Evolutionary conservation across 2,113 vertebrate genomes (phyloP), one percentile per base, ranked within the genome.

Genomic region (Coryphaenoides rupestris): DNA sequence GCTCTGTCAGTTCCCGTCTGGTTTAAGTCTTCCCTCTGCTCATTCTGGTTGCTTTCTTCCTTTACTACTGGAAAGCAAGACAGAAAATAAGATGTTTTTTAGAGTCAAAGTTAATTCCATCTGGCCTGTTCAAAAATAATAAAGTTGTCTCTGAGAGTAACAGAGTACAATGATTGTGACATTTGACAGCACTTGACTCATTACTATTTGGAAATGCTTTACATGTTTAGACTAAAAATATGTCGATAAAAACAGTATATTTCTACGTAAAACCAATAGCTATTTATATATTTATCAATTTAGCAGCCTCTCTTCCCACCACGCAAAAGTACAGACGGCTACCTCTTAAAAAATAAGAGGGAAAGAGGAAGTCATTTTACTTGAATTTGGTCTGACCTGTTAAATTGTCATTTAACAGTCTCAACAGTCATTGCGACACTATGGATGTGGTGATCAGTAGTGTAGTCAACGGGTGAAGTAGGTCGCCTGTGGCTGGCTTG

Each of bases 21-120:
- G 93, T 91, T 95, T 90, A 97, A 91, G 91, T 98, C 95, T 94
- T 98, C 97, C 86, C 95, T 95, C 94, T 94, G 94, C 84, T 98
- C 96, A 92, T 84, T 92, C 89, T 96, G 95, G 92, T 91, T 97
- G 91, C 89, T 94, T 93, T 98, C 97, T 89, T 99, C 95, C 93
- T 98, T 99, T 92, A 98, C 92, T 94, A 95, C 93, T 95, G 91
- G 89, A 92, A 95, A 95, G 90, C 88, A 96, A 91, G 93, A 98
- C 90, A 93, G 92, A 94, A 55, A 91, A 84, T 86, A 74, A 81
- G 78, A 78, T 50, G 9, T 88, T 90, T 88, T 90, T 89, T 80
- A 90, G 82, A 78, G 69, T 88, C 78, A 91, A 72, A 79, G 71
- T 78, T 69, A 62, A 80, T 47, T 58, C 64, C 33, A 69, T 60